Conservation (phyloP, 2,797 vertebrate genomes). For the Pseudomugil tenellus region DNA sequence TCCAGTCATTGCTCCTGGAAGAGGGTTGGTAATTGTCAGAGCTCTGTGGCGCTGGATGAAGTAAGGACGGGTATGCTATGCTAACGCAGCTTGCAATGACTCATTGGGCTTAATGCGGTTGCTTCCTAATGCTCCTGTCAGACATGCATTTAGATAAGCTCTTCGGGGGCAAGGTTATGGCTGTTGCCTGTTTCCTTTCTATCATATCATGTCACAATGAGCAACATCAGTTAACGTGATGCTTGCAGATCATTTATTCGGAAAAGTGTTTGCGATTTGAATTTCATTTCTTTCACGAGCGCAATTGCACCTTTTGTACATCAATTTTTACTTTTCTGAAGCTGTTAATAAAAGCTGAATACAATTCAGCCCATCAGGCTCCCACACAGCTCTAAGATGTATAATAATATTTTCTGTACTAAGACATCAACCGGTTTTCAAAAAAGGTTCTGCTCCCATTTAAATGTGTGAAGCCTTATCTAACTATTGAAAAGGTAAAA, state of each 20-base stretch:
- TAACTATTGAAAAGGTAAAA: too few species aligned
- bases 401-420: background rate
- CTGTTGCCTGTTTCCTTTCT: slow-evolving; percentile 42
- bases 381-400: background rate
- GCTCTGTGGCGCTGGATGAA: slow-evolving; percentile 52
- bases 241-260: slow-evolving; percentile 18
- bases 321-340: background rate
- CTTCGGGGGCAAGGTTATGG: slow-evolving; percentile 49
- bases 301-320: background rate
- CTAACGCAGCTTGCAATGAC: slow-evolving; percentile 67
- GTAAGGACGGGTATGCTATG: slow-evolving; percentile 62
- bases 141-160: slow-evolving; percentile 42
- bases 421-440: too few species aligned
- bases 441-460: background rate
- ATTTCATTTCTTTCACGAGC: slow-evolving; percentile 25
- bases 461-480: background rate
- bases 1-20: slow-evolving; percentile 54
- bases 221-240: slow-evolving; percentile 4
- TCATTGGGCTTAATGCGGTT: slow-evolving; percentile 59
- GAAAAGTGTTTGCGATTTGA: background rate
- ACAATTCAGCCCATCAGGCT: background rate
- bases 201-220: slow-evolving; percentile 36
- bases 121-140: slow-evolving; percentile 60
- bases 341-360: background rate
- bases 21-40: slow-evolving; percentile 70